phyloP scores from a whole-genome alignment of 2,113 vertebrate species.

The Puntigrus tetrazona region DNA sequence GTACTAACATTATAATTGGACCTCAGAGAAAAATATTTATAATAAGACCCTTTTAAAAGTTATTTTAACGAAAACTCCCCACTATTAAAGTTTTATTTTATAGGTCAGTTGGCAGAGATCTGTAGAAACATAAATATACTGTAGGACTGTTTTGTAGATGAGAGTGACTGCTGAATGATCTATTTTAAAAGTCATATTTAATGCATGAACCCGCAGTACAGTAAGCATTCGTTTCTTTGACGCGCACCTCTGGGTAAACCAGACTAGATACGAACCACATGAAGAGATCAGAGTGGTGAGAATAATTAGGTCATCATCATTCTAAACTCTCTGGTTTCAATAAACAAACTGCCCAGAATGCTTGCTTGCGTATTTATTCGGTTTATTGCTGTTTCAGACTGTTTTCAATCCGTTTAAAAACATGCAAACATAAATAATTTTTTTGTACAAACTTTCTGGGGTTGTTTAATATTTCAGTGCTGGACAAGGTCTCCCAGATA shows the following conservation, averaged over 20 bases:
- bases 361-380: neutral
- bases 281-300: neutral
- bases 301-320: constrained; percentile 20
- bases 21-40: neutral
- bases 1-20: neutral
- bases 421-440: neutral
- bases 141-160: constrained; percentile 15
- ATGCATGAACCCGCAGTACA: constrained; percentile 24
- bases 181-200: constrained; percentile 21
- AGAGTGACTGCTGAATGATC: neutral
- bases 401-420: neutral
- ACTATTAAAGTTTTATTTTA: constrained; percentile 6
- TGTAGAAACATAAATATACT: neutral
- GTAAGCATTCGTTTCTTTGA: constrained; percentile 3
- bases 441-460: neutral
- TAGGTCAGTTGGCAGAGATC: neutral
- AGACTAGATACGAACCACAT: neutral
- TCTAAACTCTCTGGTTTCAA: neutral
- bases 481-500: neutral
- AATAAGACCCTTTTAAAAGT: neutral
- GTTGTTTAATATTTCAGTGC: neutral
- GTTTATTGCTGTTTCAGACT: neutral
- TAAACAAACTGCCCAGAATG: neutral
- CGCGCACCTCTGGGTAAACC: constrained; percentile 10
- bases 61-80: neutral